Evolutionary conservation across 2,797 vertebrate species (phyloP), one percentile per base, ranked within the genome.

Genomic region (Cyclura pinguis): DNA sequence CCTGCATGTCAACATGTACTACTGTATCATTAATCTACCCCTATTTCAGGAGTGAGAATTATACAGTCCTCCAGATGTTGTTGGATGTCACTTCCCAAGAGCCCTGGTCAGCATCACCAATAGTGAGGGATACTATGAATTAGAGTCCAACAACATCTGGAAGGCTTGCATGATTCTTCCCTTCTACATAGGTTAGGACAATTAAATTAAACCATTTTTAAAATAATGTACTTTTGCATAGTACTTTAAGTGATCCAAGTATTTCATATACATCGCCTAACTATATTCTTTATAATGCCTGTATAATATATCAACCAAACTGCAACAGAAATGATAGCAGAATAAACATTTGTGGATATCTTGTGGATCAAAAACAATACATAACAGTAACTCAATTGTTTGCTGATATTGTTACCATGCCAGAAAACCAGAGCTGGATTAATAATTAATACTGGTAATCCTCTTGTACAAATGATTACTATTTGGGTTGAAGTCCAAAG

Each of bases 401-500:
- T 85, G 6, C 18, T 80, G 29, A 13, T 3, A 29, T 38, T 38
- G 64, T 16, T 80, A 7, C 12, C 14, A 14, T 81, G 59, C 47
- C 42, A 27, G 10, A 38, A 74, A 74, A 10, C 20, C 5, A 74
- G 52, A 76, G 20, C 62, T 38, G 14, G 67, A 81, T 86, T 81
- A 81, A 90, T 74, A 24, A 59, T 86, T 86, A 89, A 52, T 85
- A 47, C 50, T 59, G 29, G 9, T 57, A 38, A 76, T 24, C 77
- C 22, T 73, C 35, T 38, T 86, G 57, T 47, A 59, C 62, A 74
- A 72, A 90, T 47, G 12, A 57, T 27, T 57, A 27, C 38, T 89
- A 42, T 77, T 35, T 73, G 35, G 64, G 38, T 80, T 86, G 20
- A 81, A 47, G 77, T 90, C 67, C 86, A 86, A 90, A 90, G 89